A percentile compares a stretch with the other conserved stretches of the same genome.
Conservation (phyloP, 2,888 invertebrate genomes). For the Tryphoninae sp. region DNA sequence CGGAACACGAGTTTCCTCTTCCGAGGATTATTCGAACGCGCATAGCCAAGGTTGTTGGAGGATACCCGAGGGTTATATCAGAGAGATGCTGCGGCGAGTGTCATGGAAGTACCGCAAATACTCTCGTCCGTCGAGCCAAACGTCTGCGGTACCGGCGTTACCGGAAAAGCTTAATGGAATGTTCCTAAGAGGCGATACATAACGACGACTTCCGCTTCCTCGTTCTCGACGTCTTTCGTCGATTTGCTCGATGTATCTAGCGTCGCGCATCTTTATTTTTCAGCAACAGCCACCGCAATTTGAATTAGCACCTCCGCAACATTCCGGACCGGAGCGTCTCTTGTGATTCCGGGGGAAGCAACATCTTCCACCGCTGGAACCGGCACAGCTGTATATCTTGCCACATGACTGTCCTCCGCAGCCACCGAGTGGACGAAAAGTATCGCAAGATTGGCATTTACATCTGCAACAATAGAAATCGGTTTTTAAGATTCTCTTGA, state of each 20-base stretch:
- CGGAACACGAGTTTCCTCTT: constrained; percentile 69
- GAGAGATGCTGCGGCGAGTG: constrained; percentile 3
- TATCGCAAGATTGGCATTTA: constrained; percentile 66
- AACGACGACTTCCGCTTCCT: background rate
- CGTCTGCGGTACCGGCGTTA: constrained; percentile 73
- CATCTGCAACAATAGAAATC: constrained; percentile 56
- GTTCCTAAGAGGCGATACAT: background rate
- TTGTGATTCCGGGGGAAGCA: constrained; percentile 69
- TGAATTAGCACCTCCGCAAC: constrained; percentile 65
- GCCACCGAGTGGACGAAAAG: constrained; percentile 61
- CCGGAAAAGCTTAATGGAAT: constrained; percentile 71
- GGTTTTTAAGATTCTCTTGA: too few relatives aligned
- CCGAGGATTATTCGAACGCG: constrained; percentile 55
- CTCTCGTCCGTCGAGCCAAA: constrained; percentile 61
- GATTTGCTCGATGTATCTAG: background rate
- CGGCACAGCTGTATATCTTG: constrained; percentile 69
- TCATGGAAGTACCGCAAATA: constrained; percentile 10
- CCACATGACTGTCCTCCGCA: constrained; percentile 70
- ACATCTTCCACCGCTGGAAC: constrained; percentile 65
- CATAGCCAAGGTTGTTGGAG: background rate
- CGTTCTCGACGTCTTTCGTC: constrained; percentile 9
- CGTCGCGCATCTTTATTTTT: constrained; percentile 1
- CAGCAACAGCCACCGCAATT: constrained; percentile 63
- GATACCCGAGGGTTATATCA: background rate
- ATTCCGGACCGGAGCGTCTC: constrained; percentile 66